Conservation (phyloP, 2,113 vertebrate species). For the Numenius arquata region DNA sequence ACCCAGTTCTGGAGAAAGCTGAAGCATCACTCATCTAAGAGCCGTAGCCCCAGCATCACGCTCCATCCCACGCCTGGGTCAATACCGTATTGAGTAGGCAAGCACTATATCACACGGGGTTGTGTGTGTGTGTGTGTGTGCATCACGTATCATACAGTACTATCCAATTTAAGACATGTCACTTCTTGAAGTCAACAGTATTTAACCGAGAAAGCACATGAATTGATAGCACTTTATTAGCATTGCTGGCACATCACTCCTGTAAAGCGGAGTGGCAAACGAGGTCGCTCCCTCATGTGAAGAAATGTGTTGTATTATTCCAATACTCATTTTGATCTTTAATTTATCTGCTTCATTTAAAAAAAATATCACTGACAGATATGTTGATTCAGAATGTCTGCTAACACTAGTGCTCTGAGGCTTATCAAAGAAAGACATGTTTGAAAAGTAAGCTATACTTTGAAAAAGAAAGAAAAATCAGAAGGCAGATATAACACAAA, state of each 20-base stretch:
- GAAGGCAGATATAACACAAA: background rate
- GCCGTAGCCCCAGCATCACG: fast-evolving
- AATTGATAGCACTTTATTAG: slow-evolving; percentile 43
- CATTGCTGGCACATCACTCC: slow-evolving; percentile 10
- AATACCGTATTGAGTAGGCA: background rate
- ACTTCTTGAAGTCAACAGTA: background rate
- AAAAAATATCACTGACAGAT: background rate
- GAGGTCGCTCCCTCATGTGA: slow-evolving; percentile 33
- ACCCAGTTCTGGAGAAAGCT: background rate
- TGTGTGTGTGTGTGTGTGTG: background rate
- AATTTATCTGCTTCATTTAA: slow-evolving; percentile 45
- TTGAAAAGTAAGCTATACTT: slow-evolving; percentile 13
- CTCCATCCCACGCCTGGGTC: background rate
- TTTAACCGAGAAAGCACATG: slow-evolving; percentile 24
- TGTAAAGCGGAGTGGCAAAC: slow-evolving; percentile 13
- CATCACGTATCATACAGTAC: background rate
- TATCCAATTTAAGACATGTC: background rate
- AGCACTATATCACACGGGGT: background rate
- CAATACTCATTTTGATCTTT: slow-evolving; percentile 49
- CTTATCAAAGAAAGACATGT: slow-evolving; percentile 1
- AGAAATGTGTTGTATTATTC: slow-evolving; percentile 34
- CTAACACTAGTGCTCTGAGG: background rate
- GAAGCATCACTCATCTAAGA: background rate
- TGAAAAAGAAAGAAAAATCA: slow-evolving; percentile 10
- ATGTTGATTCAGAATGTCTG: background rate